phyloP scores from a whole-genome alignment of 2,888 invertebrate species.

The Limenitis camilla region DNA sequence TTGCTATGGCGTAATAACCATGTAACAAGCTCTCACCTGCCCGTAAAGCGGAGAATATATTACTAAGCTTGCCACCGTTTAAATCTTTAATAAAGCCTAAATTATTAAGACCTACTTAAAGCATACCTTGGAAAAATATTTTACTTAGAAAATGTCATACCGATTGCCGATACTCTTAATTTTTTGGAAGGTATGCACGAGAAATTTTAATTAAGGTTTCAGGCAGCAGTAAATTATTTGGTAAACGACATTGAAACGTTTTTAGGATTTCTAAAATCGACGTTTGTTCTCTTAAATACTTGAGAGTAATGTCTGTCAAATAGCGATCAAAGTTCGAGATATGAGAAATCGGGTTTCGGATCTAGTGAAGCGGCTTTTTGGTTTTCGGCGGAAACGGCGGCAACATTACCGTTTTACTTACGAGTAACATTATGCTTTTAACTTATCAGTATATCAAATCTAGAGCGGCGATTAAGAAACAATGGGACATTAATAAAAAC shows the following conservation, averaged over 20 bases:
- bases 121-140: conserved; percentile 16
- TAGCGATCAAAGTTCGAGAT: conserved; percentile 56
- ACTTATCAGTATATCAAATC: conserved; percentile 64
- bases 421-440: conserved; percentile 57
- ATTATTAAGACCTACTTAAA: conserved; percentile 11
- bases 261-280: conserved; percentile 52
- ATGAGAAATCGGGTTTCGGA: conserved; percentile 48
- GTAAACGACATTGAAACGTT: conserved; percentile 16
- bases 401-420: conserved; percentile 49
- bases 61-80: conserved; percentile 5
- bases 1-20: conserved; percentile 3
- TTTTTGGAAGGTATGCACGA: conserved; percentile 28
- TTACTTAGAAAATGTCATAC: conserved; percentile 32
- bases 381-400: conserved; percentile 42
- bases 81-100: conserved; percentile 11
- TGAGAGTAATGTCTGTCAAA: conserved; percentile 44
- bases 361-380: conserved; percentile 50
- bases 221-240: conserved; percentile 39
- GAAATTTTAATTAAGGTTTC: conserved; percentile 40
- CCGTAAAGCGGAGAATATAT: conserved; percentile 4
- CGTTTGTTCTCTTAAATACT: conserved; percentile 36
- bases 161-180: conserved; percentile 23
- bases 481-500: conserved; percentile 67
- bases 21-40: conserved; percentile 2
- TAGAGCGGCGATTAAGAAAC: conserved; percentile 63